Percentiles rank a stretch among this genome's conserved stretches.
phyloP scores from a whole-genome alignment of 2,797 vertebrate genomes.

The Xiphophorus birchmanni region DNA sequence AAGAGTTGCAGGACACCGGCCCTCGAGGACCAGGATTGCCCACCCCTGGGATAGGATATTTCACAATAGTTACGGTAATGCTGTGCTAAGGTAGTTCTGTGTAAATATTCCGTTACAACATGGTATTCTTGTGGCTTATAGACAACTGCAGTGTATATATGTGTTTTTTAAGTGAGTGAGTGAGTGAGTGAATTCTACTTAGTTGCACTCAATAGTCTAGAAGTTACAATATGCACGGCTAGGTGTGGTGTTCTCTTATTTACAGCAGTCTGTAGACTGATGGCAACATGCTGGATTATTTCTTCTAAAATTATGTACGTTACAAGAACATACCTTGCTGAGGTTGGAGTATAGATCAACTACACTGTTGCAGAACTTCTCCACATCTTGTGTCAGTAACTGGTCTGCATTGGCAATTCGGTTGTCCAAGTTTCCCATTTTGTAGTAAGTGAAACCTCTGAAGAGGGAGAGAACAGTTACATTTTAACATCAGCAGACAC shows the following conservation, averaged over 20 bases:
- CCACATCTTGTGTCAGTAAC: constrained; percentile 97
- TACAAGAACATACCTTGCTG: constrained; percentile 84
- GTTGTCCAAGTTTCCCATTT: constrained; percentile 99
- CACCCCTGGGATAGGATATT: too few species aligned
- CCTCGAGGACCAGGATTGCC: too few species aligned
- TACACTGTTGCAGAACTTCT: constrained; percentile 98
- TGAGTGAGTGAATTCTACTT: too few species aligned
- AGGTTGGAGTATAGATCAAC: constrained; percentile 98
- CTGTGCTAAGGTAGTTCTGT: too few species aligned
- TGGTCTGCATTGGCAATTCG: constrained; percentile 98
- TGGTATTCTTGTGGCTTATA: too few species aligned
- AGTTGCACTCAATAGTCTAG: too few species aligned
- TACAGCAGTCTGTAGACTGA: neutral
- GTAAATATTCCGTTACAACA: too few species aligned
- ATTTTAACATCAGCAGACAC: neutral
- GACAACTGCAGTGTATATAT: too few species aligned
- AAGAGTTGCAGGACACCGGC: too few species aligned
- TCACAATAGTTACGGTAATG: too few species aligned
- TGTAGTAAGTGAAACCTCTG: constrained; percentile 96
- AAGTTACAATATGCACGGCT: neutral
- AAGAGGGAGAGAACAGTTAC: constrained; percentile 17
- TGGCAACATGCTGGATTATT: neutral
- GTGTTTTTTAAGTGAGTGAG: too few species aligned
- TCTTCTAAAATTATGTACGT: neutral
- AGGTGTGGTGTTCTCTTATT: too few species aligned